Percentiles rank a stretch among this genome's conserved stretches.
phyloP scores from a whole-genome alignment of 2,113 vertebrate genomes.

The Scytalopus superciliaris region DNA sequence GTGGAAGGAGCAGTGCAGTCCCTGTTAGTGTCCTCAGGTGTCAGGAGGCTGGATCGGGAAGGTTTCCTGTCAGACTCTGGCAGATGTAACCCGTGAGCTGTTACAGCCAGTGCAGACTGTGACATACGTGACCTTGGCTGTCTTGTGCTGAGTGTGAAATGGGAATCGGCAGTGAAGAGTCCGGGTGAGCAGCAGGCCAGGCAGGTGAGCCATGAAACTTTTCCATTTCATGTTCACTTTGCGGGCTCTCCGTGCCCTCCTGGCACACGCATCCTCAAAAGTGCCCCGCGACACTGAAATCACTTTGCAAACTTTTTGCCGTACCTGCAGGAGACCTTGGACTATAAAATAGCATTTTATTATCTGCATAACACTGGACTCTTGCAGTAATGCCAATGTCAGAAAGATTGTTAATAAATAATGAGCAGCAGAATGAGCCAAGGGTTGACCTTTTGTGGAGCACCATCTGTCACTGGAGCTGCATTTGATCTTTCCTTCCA shows the following conservation, averaged over 20 bases:
- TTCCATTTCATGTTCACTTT: neutral
- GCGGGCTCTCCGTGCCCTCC: neutral
- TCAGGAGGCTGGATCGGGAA: neutral
- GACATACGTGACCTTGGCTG: neutral
- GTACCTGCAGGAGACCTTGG: constrained; percentile 69
- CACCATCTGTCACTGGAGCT: constrained; percentile 63
- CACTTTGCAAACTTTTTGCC: constrained; percentile 68
- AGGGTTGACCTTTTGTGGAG: constrained; percentile 72
- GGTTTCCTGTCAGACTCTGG: neutral
- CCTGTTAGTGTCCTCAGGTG: neutral
- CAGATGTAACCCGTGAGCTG: neutral
- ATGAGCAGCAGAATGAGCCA: constrained; percentile 65
- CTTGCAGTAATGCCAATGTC: constrained; percentile 51
- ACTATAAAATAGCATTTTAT: constrained; percentile 66
- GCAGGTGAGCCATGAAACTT: neutral
- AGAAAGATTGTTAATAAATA: constrained; percentile 74
- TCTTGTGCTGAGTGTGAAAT: neutral
- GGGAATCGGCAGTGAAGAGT: neutral
- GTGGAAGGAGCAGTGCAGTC: neutral
- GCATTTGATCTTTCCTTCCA: constrained; percentile 55
- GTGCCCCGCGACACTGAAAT: constrained; percentile 52
- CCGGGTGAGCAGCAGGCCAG: neutral
- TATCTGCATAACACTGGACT: constrained; percentile 57
- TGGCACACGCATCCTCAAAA: neutral
- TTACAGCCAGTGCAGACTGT: fast-evolving